Evolutionary conservation across 2,113 vertebrate genomes (phyloP).

Genomic region (Pteropus alecto): DNA sequence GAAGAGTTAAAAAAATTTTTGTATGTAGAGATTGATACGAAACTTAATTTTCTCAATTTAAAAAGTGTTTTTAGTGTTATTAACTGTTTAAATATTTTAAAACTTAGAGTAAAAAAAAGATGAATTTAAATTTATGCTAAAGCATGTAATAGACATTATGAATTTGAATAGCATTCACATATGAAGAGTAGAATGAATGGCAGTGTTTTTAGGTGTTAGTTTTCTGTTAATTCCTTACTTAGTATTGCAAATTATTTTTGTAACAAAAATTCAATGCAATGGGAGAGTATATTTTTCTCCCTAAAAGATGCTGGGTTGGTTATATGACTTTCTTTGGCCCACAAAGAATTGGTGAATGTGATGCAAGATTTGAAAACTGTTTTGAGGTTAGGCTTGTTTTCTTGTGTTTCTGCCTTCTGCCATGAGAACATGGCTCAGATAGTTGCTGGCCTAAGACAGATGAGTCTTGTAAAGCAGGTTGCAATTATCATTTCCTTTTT

Average conservation of each 20-base stretch:
- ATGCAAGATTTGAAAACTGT: not conserved
- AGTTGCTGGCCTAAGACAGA: not conserved
- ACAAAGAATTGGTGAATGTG: not conserved
- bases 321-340: not conserved
- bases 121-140: not conserved
- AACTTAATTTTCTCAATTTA: not conserved
- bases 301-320: not conserved
- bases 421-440: not conserved
- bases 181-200: not conserved
- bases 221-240: not conserved
- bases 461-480: not conserved
- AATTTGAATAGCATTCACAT: not conserved
- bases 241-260: not conserved
- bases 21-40: not conserved
- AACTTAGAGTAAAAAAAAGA: not conserved
- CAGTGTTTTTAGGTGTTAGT: not conserved
- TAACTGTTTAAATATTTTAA: not conserved
- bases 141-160: not conserved
- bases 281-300: not conserved
- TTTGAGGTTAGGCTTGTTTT: not conserved
- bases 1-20: not conserved
- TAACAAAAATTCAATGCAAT: not conserved
- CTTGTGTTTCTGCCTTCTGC: not conserved
- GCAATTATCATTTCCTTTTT: not conserved
- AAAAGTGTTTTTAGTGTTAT: not conserved